Evolutionary conservation across 2,797 vertebrate species (phyloP).

Genomic region (Hylomyscus alleni): DNA sequence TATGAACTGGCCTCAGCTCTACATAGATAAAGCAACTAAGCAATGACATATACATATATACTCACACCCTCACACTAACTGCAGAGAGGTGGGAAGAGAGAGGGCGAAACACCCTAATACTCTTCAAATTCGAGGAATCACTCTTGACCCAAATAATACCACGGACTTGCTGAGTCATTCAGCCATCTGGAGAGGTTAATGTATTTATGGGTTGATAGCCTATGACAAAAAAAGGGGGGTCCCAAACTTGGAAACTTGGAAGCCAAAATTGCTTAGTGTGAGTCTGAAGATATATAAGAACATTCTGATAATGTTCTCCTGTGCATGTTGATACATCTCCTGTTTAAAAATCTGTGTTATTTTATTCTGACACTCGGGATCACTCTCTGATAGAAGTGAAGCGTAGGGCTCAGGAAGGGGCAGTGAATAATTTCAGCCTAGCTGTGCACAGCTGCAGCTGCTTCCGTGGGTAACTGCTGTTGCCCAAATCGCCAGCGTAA

Average conservation of each 20-base stretch:
- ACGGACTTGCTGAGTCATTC: neutral
- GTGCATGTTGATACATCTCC: slow-evolving; percentile 24
- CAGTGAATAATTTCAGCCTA: slow-evolving; percentile 71
- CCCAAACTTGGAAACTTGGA: slow-evolving; percentile 5
- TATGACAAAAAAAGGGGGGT: neutral
- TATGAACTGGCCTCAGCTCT: neutral
- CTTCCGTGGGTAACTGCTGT: slow-evolving; percentile 80
- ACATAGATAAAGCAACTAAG: slow-evolving; percentile 15
- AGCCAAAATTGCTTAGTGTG: slow-evolving; percentile 16
- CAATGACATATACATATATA: neutral
- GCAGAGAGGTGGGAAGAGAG: neutral
- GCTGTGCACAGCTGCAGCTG: slow-evolving; percentile 79
- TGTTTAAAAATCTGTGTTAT: slow-evolving; percentile 16
- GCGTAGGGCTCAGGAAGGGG: slow-evolving; percentile 46
- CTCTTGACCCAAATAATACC: neutral
- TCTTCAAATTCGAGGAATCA: neutral
- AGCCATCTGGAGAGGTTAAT: neutral
- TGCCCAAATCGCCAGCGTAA: slow-evolving; percentile 80
- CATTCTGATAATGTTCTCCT: neutral
- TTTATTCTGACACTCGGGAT: slow-evolving; percentile 57
- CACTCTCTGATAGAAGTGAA: slow-evolving; percentile 32
- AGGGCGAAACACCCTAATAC: neutral
- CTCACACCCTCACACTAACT: neutral
- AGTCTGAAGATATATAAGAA: slow-evolving; percentile 1
- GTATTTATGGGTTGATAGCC: neutral